Conservation (phyloP, 2,113 vertebrate species). For the Dromiciops gliroides region DNA sequence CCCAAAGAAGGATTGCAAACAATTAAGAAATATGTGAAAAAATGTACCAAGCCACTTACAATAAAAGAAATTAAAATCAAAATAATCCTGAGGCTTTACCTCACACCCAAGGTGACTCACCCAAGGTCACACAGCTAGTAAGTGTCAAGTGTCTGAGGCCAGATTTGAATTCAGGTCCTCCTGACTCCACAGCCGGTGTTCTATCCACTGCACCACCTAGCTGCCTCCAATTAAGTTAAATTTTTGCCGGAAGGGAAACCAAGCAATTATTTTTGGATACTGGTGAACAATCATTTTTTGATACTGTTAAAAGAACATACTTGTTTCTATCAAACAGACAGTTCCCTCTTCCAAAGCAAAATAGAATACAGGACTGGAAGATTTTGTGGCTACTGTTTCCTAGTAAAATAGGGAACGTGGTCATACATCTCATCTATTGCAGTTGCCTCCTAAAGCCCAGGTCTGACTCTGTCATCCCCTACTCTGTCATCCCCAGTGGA, state of each 20-base stretch:
- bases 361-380: not conserved
- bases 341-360: slow-evolving; percentile 49
- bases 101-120: not conserved
- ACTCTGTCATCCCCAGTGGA: not conserved
- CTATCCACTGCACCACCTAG: too few species aligned
- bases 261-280: slow-evolving; percentile 50
- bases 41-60: not conserved
- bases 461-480: not conserved
- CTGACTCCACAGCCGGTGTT: too few species aligned
- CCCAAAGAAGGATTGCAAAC: not conserved
- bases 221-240: slow-evolving; percentile 65
- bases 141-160: too few species aligned
- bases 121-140: too few species aligned
- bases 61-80: not conserved
- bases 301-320: too few species aligned
- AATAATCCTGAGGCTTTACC: not conserved
- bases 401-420: not conserved
- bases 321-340: slow-evolving; percentile 48
- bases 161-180: too few species aligned
- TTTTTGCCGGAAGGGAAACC: slow-evolving; percentile 67
- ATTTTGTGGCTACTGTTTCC: not conserved
- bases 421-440: not conserved
- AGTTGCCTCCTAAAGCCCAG: not conserved
- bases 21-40: not conserved
- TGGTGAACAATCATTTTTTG: too few species aligned